A percentile compares a stretch with the other conserved stretches of the same genome.
phyloP scores from a whole-genome alignment of 1,140 invertebrate genomes.

The Lanistes nyassanus region DNA sequence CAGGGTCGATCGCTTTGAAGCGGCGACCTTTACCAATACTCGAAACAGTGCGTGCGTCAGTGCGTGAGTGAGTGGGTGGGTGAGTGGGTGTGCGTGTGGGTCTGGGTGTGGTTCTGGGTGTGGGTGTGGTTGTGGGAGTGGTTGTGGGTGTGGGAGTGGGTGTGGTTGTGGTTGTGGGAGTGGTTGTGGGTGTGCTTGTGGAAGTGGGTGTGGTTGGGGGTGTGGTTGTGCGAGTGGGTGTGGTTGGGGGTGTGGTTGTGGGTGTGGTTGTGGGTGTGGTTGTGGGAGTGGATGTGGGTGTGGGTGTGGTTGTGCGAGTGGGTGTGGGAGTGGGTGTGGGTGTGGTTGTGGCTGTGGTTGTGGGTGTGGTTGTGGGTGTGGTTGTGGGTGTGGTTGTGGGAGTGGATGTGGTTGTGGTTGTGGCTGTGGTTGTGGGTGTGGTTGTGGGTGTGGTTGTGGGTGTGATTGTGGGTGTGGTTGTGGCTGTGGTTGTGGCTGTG shows the following conservation, averaged over 20 bases:
- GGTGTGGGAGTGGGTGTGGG: conserved; percentile 33
- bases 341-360: conserved; percentile 32
- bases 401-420: conserved; percentile 15
- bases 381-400: conserved; percentile 32
- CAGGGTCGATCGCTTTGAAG: too few species aligned
- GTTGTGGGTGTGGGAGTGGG: not conserved
- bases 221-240: not conserved
- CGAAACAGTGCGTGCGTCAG: too few species aligned
- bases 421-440: conserved; percentile 1
- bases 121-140: not conserved
- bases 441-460: not conserved
- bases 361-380: conserved; percentile 38
- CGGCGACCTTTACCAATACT: too few species aligned
- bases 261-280: not conserved
- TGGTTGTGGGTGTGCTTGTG: not conserved
- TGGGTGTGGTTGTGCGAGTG: conserved; percentile 33
- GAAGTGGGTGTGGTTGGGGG: too few species aligned
- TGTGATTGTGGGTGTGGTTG: not conserved
- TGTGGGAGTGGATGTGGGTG: conserved; percentile 21
- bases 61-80: too few species aligned
- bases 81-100: too few species aligned
- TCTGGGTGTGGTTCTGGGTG: not conserved
- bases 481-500: not conserved
- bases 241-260: not conserved
- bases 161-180: not conserved